Evolutionary conservation across 2,888 invertebrate genomes (phyloP).

Genomic region (Furcula furcula): DNA sequence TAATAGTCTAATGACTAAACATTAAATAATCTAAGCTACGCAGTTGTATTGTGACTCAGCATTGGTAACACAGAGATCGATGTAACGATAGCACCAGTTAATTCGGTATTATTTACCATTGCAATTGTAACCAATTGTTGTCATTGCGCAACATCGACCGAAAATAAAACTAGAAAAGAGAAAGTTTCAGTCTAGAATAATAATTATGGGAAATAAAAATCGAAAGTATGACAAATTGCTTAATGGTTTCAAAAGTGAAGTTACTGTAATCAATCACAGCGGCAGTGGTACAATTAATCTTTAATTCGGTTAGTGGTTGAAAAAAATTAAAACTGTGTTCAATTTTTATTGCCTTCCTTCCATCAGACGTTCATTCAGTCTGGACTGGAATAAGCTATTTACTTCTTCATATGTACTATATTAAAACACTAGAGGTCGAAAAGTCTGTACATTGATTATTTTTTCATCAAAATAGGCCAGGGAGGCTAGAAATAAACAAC

Average conservation of each 20-base stretch:
- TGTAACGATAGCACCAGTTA: conserved; percentile 26
- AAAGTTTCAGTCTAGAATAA: conserved; percentile 56
- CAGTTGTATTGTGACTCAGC: conserved; percentile 26
- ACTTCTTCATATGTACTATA: too few species aligned
- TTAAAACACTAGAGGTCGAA: too few species aligned
- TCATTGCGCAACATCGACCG: conserved; percentile 33
- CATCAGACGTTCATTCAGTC: too few species aligned
- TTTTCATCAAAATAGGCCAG: too few species aligned
- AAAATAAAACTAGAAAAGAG: conserved; percentile 51
- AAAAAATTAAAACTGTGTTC: too few species aligned
- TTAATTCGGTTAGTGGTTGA: conserved; percentile 15
- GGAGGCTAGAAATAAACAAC: too few species aligned
- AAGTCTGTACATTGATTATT: too few species aligned
- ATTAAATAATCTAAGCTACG: conserved; percentile 18
- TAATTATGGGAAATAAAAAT: conserved; percentile 57
- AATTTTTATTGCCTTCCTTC: too few species aligned
- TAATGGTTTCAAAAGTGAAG: conserved; percentile 43
- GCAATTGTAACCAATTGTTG: too few species aligned
- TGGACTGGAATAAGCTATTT: too few species aligned
- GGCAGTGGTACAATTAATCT: conserved; percentile 17
- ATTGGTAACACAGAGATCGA: conserved; percentile 20
- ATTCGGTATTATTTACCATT: conserved; percentile 27
- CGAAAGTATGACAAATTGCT: conserved; percentile 62
- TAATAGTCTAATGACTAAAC: conserved; percentile 20
- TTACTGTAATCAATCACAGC: conserved; percentile 50